Base-by-base conservation (phyloP, 1,140 invertebrate genomes). In the Mizuhopecten yessoensis region DNA sequence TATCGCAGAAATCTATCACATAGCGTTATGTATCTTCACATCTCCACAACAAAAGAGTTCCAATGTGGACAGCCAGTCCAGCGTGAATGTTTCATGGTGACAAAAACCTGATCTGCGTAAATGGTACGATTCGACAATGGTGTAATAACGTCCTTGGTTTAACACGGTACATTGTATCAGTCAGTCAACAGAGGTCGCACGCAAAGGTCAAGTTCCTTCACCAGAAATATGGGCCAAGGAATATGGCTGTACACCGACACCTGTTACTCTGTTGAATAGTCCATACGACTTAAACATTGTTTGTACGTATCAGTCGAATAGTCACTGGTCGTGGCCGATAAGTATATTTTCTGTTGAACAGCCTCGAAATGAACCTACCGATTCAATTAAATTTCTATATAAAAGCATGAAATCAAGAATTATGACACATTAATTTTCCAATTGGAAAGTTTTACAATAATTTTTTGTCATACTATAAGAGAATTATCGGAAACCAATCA, bases 61-160 rank as follows among this genome's bases (percentile, higher is more conserved):
- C 57, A 75, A 75, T 75, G 57, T 75, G 57, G 5, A 75, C n/a
- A 75, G 57, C 20, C n/a, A 75, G 57, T 75, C 57, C 57, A 29
- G 57, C 57, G 57, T 75, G 57, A 75, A 75, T 75, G 29, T 75
- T 75, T 75, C 57, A 75, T 75, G 57, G 57, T 75, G 57, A 75
- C 57, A 75, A 75, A 75, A 75, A 75, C 57, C 11, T 75, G 57
- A 75, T 75, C 57, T 75, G 23, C n/a, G 57, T 17, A 75, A 75
- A 75, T 75, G 57, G 57, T 75, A 75, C 57, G 57, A 75, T 29
- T 75, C 29, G 29, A 75, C 57, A 75, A 75, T 75, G 29, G 57
- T n/a, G n/a, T 75, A 75, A 75, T 75, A 75, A 75, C 29, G 57
- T 75, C 57, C 57, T 75, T 75, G 57, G 57, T 75, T n/a, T 75